A percentile compares a stretch with the other conserved stretches of the same genome.
Conservation (phyloP, 2,888 invertebrate species). For the Andrena chrysosceles region DNA sequence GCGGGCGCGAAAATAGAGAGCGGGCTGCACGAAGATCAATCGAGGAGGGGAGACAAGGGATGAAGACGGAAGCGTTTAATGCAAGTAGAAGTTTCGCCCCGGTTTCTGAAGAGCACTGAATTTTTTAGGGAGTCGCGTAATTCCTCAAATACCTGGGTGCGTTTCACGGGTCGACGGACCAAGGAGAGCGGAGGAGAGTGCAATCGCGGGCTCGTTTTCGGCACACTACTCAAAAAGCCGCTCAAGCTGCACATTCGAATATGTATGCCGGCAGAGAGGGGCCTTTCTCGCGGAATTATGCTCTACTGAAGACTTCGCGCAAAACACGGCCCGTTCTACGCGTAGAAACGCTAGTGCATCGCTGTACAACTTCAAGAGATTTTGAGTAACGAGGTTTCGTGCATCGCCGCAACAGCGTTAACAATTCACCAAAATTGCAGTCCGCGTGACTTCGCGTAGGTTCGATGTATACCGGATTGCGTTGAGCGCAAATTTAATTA, state of each 20-base stretch:
- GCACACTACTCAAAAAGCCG: constrained; percentile 29
- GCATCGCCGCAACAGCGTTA: not conserved
- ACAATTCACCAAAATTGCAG: not conserved
- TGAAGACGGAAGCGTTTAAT: constrained; percentile 21
- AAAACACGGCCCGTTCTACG: not conserved
- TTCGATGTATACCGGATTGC: not conserved
- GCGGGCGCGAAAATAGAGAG: not conserved
- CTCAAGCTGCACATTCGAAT: constrained; percentile 8
- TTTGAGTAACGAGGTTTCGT: not conserved
- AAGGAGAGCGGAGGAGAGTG: not conserved
- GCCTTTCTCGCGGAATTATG: constrained; percentile 11
- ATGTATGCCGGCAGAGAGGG: not conserved
- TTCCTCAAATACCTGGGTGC: constrained; percentile 26
- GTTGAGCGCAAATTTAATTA: not conserved
- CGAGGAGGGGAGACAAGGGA: constrained; percentile 16
- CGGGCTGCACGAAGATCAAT: constrained; percentile 11
- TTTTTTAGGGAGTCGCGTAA: constrained; percentile 40
- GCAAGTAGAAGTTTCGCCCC: not conserved
- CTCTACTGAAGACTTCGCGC: constrained; percentile 15
- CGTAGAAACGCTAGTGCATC: not conserved
- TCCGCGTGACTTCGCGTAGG: not conserved
- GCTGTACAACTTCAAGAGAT: not conserved
- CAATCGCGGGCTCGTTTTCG: constrained; percentile 31
- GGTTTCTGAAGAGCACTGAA: constrained; percentile 18
- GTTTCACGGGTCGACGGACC: constrained; percentile 17